A percentile compares a stretch with the other conserved stretches of the same genome.
These are phyloP conservation scores for Acrobasis suavella DNA, from an alignment of 2,888 invertebrate species.

Conservation along the genomic window DNA sequence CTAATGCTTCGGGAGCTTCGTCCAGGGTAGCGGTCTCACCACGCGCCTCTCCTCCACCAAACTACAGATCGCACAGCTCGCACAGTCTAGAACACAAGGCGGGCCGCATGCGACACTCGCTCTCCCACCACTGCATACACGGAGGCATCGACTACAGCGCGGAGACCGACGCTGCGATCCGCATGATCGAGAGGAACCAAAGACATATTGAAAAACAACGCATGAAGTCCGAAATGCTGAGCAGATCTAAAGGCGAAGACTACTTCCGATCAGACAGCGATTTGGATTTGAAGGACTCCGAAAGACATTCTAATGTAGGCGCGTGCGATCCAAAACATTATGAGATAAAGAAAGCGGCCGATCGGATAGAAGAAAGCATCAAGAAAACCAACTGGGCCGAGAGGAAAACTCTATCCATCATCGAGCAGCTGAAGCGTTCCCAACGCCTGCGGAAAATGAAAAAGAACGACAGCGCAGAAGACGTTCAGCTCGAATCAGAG, in stretches of 20 bases:
- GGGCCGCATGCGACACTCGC: constrained; percentile 68
- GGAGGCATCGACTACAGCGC: constrained; percentile 79
- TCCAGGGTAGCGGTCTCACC: constrained; percentile 73
- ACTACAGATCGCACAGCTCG: constrained; percentile 70
- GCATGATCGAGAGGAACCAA: constrained; percentile 83
- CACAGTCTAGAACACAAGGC: constrained; percentile 74
- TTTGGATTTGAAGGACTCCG: constrained; percentile 54
- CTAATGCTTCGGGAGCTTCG: constrained; percentile 82
- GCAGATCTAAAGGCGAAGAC: constrained; percentile 66
- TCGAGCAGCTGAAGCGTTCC: constrained; percentile 72
- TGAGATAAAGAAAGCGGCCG: constrained; percentile 68
- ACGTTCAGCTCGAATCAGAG: constrained; percentile 75
- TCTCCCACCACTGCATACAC: constrained; percentile 75
- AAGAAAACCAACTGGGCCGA: constrained; percentile 79
- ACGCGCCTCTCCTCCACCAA: constrained; percentile 54
- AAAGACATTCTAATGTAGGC: constrained; percentile 42
- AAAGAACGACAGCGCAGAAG: constrained; percentile 73
- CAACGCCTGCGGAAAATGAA: constrained; percentile 69
- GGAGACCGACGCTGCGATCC: constrained; percentile 82
- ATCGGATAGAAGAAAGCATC: constrained; percentile 72
- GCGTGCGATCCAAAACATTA: constrained; percentile 53
- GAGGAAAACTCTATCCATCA: constrained; percentile 72
- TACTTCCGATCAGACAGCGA: constrained; percentile 71
- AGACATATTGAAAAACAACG: constrained; percentile 83
- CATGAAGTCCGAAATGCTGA: constrained; percentile 66